These are phyloP conservation scores for Lordiphosa clarofinis DNA, from an alignment of 1,140 invertebrate species.

Conservation along the genomic window DNA sequence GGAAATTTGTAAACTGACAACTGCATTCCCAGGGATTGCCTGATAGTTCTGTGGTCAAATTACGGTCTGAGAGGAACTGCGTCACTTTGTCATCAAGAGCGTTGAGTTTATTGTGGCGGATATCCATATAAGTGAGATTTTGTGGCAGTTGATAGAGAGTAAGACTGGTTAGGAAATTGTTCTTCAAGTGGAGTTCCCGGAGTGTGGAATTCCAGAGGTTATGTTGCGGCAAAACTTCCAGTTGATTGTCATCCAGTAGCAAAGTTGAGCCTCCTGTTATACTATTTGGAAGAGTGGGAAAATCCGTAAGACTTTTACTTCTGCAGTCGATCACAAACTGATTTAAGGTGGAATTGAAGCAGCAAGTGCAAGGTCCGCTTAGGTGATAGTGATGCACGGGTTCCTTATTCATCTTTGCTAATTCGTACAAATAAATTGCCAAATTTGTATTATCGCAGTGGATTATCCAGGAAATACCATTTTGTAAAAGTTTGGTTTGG, in stretches of 20 bases:
- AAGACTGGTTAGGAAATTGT: neutral
- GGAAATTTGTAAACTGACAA: neutral
- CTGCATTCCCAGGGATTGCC: constrained; percentile 4
- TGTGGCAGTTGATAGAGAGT: neutral
- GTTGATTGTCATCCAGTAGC: neutral
- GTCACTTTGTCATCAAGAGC: neutral
- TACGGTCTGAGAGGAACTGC: neutral
- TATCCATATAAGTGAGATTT: neutral
- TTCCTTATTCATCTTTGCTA: neutral
- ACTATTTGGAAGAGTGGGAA: no score
- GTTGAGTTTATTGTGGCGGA: neutral
- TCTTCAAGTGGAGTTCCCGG: neutral
- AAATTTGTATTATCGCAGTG: neutral
- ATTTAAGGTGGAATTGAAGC: neutral
- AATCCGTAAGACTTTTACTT: no score
- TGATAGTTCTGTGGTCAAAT: neutral
- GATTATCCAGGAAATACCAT: neutral
- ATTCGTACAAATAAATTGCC: neutral
- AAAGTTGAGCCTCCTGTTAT: no score
- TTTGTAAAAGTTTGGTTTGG: neutral
- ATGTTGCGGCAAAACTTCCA: no score
- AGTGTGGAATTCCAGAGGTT: neutral
- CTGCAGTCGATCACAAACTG: no score
- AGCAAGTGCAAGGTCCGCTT: neutral
- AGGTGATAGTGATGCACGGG: neutral